Evolutionary conservation across 1,140 invertebrate genomes (phyloP), one percentile per base, ranked within the genome.

Genomic region (Lycorma delicatula): DNA sequence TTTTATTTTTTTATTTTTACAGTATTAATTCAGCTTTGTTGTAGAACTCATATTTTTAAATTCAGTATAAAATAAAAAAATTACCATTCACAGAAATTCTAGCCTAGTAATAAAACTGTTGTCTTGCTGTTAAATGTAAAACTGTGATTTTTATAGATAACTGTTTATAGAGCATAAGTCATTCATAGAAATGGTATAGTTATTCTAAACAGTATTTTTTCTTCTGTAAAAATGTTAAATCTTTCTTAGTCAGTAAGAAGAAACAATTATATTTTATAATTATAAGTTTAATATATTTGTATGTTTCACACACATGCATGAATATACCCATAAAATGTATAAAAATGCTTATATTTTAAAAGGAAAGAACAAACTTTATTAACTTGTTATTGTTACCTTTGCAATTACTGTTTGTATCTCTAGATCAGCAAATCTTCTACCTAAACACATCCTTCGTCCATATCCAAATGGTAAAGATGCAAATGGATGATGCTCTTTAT

Each of bases 401-500:
- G 83, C 81, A 44, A 89, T 67, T 46, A 90, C 71, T 41, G 86
- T 80, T 64, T 87, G 80, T 61, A 91, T 73, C 71, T 91, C 87
- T n/a, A 82, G 80, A 71, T 91, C 88, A 1, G 89, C 89, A 68
- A 91, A 87, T 60, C 88, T 72, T 56, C 84, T 78, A 9, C 89
- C 89, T 25, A 91, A 75, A 68, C 89, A 92, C 79, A 89, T 87
- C 59, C 89, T 76, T 54, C 85, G 75, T 0, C 89, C 89, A 71
- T 86, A 90, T 20, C 89, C 88, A 70, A 91, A 92, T 1, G 89
- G 88, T 50, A 91, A 73, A 2, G 84, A 84, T 0, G 86, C 84
- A 66, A 88, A 90, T 6, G 84, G 84, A 25, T 57, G 65, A 23
- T 63, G 64, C n/a, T n/a, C n/a, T n/a, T n/a, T n/a, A 28, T 58